Conservation (phyloP, 2,113 vertebrate genomes). For the Aegithalos caudatus region DNA sequence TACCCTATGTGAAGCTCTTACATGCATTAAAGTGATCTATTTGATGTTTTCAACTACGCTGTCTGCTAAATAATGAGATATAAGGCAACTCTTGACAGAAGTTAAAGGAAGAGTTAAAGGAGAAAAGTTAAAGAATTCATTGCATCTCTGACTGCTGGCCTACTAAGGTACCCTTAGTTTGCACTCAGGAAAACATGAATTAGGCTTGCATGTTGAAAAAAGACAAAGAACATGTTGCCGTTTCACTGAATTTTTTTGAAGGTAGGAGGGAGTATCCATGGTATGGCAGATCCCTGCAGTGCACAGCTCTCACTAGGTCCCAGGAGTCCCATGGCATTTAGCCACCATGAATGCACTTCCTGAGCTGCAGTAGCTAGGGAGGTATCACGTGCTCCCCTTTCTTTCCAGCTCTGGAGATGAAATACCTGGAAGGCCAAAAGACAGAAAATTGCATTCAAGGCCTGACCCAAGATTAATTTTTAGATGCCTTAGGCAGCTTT, state of each 20-base stretch:
- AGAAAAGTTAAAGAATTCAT: background rate
- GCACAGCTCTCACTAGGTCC: background rate
- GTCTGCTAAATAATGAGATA: background rate
- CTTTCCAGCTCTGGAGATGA: background rate
- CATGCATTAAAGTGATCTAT: accelerated
- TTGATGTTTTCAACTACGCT: background rate
- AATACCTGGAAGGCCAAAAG: background rate
- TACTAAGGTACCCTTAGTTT: background rate
- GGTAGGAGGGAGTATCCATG: background rate
- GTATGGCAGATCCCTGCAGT: background rate
- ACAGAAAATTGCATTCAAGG: background rate
- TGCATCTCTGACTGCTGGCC: background rate
- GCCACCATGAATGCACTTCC: background rate
- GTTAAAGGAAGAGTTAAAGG: background rate
- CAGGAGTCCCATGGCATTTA: background rate
- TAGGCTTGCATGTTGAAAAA: background rate
- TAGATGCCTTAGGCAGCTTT: background rate
- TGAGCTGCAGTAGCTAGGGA: background rate
- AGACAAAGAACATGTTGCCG: background rate
- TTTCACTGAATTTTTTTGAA: background rate
- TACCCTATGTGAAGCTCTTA: background rate
- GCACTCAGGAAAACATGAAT: background rate
- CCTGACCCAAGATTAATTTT: background rate
- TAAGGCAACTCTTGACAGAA: background rate
- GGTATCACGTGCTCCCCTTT: accelerated